Conservation (phyloP, 2,888 invertebrate genomes). For the Hydriomena furcata region DNA sequence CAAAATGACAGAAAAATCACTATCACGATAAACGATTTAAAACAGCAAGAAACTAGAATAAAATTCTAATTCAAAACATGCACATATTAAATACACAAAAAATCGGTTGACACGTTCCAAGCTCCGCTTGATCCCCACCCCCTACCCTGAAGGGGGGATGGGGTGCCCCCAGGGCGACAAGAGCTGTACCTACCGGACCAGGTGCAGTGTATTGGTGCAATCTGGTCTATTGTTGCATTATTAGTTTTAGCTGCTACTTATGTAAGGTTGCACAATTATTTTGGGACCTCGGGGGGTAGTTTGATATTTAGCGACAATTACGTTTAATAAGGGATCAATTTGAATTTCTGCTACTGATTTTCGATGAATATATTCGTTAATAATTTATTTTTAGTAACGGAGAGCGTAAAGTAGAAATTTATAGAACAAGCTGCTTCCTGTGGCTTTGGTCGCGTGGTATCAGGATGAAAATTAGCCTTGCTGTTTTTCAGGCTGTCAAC, state of each 20-base stretch:
- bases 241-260: conserved; percentile 49
- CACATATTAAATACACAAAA: conserved; percentile 60
- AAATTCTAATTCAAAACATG: conserved; percentile 29
- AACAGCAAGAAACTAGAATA: conserved; percentile 5
- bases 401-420: too few species aligned
- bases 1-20: not conserved
- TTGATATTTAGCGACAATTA: conserved; percentile 26
- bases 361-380: too few species aligned
- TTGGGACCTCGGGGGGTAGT: conserved; percentile 31
- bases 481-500: too few species aligned
- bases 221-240: conserved; percentile 62
- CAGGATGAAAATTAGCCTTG: too few species aligned
- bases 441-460: too few species aligned
- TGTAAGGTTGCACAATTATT: too few species aligned
- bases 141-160: conserved; percentile 35
- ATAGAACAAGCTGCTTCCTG: too few species aligned
- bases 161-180: conserved; percentile 48
- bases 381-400: too few species aligned
- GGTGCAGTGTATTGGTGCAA: conserved; percentile 72
- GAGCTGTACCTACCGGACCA: conserved; percentile 53
- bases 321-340: conserved; percentile 25
- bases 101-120: conserved; percentile 63
- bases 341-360: not conserved
- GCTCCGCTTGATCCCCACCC: conserved; percentile 40
- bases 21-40: not conserved